Evolutionary conservation across 2,797 vertebrate species (phyloP).

Genomic region (Fistularia tabacaria): DNA sequence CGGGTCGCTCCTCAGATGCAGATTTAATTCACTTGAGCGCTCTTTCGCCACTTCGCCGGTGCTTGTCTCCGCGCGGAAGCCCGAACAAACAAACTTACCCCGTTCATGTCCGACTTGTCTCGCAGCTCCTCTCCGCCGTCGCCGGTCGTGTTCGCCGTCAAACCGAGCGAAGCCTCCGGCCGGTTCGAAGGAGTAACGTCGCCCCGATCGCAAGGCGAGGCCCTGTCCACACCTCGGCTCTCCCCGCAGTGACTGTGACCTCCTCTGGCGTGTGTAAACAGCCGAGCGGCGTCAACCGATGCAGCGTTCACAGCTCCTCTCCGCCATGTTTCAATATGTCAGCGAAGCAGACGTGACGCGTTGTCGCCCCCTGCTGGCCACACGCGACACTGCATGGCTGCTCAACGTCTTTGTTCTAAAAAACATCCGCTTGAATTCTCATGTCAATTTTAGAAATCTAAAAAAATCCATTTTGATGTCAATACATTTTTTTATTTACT

Average conservation of each 20-base stretch:
- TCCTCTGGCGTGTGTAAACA: conserved; percentile 31
- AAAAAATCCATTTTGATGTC: too few relatives aligned
- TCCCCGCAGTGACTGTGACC: conserved; percentile 17
- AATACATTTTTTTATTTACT: too few relatives aligned
- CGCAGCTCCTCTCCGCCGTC: conserved; percentile 60
- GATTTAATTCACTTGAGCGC: background rate
- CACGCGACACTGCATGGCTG: background rate
- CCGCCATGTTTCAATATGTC: conserved; percentile 80
- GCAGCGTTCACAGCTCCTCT: conserved; percentile 55
- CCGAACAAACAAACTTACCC: conserved; percentile 76
- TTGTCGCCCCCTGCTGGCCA: conserved; percentile 39
- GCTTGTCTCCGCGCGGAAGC: background rate
- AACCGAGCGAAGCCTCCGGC: conserved; percentile 5
- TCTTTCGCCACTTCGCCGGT: conserved; percentile 34
- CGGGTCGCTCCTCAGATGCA: too few relatives aligned
- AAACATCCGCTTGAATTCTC: too few relatives aligned
- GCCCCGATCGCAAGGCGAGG: conserved; percentile 8
- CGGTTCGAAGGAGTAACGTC: background rate
- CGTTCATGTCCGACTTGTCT: conserved; percentile 82
- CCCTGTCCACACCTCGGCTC: conserved; percentile 18
- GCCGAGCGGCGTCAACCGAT: conserved; percentile 51
- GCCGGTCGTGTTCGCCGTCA: conserved; percentile 34
- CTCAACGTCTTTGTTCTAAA: too few relatives aligned
- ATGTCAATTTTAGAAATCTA: too few relatives aligned
- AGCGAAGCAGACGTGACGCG: conserved; percentile 1